Conservation (phyloP, 2,888 invertebrate species). For the Pachliopta kotzebuea region DNA sequence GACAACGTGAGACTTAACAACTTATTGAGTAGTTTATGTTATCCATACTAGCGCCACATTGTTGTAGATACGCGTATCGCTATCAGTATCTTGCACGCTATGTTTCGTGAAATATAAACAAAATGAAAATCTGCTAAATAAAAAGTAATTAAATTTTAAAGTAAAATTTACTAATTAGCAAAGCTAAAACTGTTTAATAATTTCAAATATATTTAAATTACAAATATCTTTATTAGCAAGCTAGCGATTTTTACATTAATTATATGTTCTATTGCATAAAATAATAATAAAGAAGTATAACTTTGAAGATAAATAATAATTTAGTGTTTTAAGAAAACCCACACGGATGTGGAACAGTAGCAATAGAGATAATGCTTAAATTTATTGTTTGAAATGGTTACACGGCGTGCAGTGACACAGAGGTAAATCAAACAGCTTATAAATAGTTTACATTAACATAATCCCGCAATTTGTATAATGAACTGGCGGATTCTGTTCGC, state of each 20-base stretch:
- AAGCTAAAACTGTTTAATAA: neutral
- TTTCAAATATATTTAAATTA: slow-evolving; percentile 3
- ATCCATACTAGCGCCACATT: no score
- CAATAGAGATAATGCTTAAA: slow-evolving; percentile 65
- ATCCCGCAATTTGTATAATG: slow-evolving; percentile 75
- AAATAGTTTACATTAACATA: slow-evolving; percentile 72
- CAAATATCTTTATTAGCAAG: neutral
- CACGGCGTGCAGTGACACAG: slow-evolving; percentile 51
- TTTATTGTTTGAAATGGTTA: slow-evolving; percentile 66
- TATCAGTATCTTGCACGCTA: no score
- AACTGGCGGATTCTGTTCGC: slow-evolving; percentile 64
- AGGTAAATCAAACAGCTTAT: slow-evolving; percentile 73
- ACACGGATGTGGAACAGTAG: slow-evolving; percentile 71
- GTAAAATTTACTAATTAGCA: neutral
- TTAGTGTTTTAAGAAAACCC: slow-evolving; percentile 44
- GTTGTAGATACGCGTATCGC: no score
- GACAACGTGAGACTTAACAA: no score
- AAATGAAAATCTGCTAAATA: neutral
- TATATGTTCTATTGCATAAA: neutral
- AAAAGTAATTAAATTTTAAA: neutral
- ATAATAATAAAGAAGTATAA: neutral
- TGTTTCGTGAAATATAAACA: no score
- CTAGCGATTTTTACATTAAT: neutral
- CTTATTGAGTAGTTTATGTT: no score
- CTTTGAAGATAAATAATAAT: neutral